phyloP scores from a whole-genome alignment of 2,797 vertebrate species.

The Peromyscus aztecus region DNA sequence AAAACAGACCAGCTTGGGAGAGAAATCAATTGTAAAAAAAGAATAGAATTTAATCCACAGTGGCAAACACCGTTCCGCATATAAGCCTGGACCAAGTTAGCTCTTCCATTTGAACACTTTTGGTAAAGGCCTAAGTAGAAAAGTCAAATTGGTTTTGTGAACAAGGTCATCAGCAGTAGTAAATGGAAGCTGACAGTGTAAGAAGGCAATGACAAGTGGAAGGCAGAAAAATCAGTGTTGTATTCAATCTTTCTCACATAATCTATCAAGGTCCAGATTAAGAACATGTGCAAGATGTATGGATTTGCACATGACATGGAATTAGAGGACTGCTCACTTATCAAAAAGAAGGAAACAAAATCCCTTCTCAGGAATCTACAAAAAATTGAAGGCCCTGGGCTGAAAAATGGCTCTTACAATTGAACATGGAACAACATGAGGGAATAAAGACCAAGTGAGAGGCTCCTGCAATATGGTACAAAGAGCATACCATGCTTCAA shows the following conservation, averaged over 20 bases:
- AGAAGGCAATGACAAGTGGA: slow-evolving; percentile 56
- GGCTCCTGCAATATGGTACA: neutral
- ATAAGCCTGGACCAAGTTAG: slow-evolving; percentile 17
- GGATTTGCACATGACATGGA: slow-evolving; percentile 56
- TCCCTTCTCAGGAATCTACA: slow-evolving; percentile 37
- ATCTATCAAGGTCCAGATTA: slow-evolving; percentile 55
- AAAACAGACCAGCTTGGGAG: neutral
- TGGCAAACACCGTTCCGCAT: slow-evolving; percentile 52
- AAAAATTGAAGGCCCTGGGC: neutral
- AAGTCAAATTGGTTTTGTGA: slow-evolving; percentile 58
- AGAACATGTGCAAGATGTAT: slow-evolving; percentile 23
- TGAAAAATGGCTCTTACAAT: slow-evolving; percentile 58
- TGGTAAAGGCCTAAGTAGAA: slow-evolving; percentile 34
- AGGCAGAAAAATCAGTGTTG: slow-evolving; percentile 25
- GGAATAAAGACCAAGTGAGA: slow-evolving; percentile 42
- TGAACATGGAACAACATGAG: slow-evolving; percentile 28
- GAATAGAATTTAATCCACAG: slow-evolving; percentile 34
- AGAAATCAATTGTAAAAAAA: slow-evolving; percentile 47
- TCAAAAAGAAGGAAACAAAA: slow-evolving; percentile 61
- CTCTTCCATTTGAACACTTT: slow-evolving; percentile 37
- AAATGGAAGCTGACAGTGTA: slow-evolving; percentile 30
- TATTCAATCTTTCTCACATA: slow-evolving; percentile 48
- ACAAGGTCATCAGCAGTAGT: slow-evolving; percentile 64
- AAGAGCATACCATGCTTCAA: neutral
- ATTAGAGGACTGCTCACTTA: slow-evolving; percentile 62